These are phyloP conservation scores for Cygnus olor DNA, from an alignment of 2,797 vertebrate species.

Conservation along the genomic window DNA sequence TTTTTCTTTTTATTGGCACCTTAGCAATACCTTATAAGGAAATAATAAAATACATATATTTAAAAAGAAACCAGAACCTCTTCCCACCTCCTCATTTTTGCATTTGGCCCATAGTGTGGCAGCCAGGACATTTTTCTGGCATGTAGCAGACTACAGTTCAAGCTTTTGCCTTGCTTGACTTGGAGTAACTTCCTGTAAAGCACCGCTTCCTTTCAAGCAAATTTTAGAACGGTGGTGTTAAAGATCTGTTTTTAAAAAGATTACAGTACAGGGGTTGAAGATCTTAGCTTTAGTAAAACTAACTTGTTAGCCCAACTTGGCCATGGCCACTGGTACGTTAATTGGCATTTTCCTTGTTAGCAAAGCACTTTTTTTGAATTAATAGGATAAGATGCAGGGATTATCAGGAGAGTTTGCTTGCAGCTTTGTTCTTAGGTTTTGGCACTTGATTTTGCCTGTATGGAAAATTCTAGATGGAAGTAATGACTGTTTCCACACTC, in stretches of 20 bases:
- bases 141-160: not conserved
- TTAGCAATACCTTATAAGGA: not conserved
- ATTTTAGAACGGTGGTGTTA: not conserved
- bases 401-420: not conserved
- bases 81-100: not conserved
- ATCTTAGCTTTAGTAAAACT: not conserved
- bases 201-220: not conserved
- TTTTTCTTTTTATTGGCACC: not conserved
- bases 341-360: not conserved
- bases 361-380: not conserved
- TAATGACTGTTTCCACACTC: not conserved
- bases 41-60: not conserved
- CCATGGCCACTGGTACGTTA: not conserved
- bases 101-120: not conserved
- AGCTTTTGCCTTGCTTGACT: not conserved
- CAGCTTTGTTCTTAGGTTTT: not conserved
- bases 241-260: not conserved
- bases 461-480: not conserved
- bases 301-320: not conserved
- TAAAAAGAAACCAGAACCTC: not conserved
- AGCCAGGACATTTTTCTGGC: not conserved
- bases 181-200: not conserved
- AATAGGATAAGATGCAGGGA: not conserved
- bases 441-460: not conserved
- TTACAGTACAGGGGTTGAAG: not conserved